These are phyloP conservation scores for Egretta garzetta DNA, from an alignment of 2,113 vertebrate species.

Conservation along the genomic window DNA sequence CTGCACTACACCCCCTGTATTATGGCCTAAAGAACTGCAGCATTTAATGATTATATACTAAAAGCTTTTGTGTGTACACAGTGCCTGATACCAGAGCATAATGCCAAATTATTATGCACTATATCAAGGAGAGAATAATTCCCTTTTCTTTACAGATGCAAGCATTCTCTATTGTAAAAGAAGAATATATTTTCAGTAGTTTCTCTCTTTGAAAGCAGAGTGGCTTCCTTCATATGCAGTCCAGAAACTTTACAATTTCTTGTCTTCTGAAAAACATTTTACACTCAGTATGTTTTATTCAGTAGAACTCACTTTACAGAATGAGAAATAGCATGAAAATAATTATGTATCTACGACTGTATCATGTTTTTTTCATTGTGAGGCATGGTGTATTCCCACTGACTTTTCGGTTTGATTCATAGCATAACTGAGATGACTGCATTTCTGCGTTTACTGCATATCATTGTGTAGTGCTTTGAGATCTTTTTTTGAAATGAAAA, in stretches of 20 bases:
- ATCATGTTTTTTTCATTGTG: not conserved
- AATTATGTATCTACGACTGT: not conserved
- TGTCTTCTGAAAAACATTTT: not conserved
- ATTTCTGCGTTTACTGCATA: not conserved
- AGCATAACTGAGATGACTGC: not conserved
- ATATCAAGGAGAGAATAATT: not conserved
- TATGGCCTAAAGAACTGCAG: not conserved
- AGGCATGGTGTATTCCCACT: not conserved
- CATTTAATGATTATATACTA: not conserved
- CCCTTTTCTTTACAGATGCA: not conserved
- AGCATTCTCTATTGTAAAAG: not conserved
- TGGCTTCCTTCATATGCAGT: not conserved
- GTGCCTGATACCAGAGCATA: not conserved
- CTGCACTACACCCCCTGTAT: not conserved
- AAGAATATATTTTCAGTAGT: not conserved
- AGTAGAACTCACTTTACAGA: not conserved
- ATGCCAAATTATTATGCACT: not conserved
- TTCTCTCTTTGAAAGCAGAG: not conserved
- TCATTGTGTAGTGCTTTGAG: not conserved
- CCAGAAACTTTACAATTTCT: not conserved
- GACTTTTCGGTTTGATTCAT: not conserved
- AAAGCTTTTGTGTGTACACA: not conserved
- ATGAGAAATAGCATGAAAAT: not conserved
- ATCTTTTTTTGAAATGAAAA: not conserved
- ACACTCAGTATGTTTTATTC: not conserved